Percentiles rank a stretch among this genome's conserved stretches.
Evolutionary conservation across 2,113 vertebrate species (phyloP).

Genomic region (Scomber colias): DNA sequence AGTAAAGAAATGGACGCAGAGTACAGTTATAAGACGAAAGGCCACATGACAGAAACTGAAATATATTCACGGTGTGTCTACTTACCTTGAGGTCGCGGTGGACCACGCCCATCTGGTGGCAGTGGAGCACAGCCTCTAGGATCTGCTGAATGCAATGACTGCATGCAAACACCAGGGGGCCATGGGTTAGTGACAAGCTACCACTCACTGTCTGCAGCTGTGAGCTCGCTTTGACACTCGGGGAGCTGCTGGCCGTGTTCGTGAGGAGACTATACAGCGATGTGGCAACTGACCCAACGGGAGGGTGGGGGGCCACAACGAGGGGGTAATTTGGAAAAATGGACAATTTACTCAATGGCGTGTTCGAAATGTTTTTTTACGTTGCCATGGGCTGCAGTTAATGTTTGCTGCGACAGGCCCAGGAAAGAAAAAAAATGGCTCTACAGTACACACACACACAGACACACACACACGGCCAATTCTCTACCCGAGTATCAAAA

Average conservation of each 20-base stretch:
- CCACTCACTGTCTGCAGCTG: constrained; percentile 83
- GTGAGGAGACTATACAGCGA: background rate
- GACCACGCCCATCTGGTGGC: constrained; percentile 99
- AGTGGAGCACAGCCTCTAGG: constrained; percentile 98
- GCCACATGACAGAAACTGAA: background rate
- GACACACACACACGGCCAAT: background rate
- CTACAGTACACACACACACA: too few relatives aligned
- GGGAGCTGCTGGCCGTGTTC: constrained; percentile 52
- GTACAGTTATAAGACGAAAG: background rate
- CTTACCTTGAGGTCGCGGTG: constrained; percentile 99
- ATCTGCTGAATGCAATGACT: constrained; percentile 99
- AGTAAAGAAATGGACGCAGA: background rate
- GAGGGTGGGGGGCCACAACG: background rate
- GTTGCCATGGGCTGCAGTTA: background rate
- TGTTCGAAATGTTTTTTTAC: too few relatives aligned
- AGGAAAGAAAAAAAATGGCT: background rate
- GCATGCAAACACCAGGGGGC: constrained; percentile 98
- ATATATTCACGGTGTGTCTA: constrained; percentile 55
- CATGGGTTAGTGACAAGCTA: constrained; percentile 91
- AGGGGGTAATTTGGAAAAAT: background rate
- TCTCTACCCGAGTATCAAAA: constrained; percentile 82
- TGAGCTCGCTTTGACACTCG: constrained; percentile 81
- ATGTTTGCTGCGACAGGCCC: background rate
- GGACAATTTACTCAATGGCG: background rate
- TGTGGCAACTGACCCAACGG: background rate